Conservation (phyloP, 2,113 vertebrate genomes). For the Ceuthmochares aereus region DNA sequence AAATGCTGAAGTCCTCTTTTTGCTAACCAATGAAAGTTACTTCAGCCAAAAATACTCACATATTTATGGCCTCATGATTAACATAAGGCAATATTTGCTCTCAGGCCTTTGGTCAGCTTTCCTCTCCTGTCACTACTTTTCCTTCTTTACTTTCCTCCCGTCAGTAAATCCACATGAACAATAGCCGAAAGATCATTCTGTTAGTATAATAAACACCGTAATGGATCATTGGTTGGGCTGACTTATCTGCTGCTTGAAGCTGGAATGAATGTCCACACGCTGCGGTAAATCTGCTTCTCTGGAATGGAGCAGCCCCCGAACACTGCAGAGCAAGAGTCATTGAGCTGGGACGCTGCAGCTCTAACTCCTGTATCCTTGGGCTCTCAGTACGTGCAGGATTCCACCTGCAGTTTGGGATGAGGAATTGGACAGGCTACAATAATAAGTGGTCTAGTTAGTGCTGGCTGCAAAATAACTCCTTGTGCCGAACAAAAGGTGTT, state of each 20-base stretch:
- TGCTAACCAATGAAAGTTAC: not conserved
- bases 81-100: not conserved
- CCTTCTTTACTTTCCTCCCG: not conserved
- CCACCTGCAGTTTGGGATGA: constrained; percentile 12
- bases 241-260: constrained; percentile 34
- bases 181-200: constrained; percentile 6
- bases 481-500: constrained; percentile 6
- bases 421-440: constrained; percentile 23
- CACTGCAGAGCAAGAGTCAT: not conserved
- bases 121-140: not conserved
- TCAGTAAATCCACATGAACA: constrained; percentile 24
- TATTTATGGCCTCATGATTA: constrained; percentile 3
- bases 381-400: constrained; percentile 15
- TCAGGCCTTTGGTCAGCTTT: not conserved
- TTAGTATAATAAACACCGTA: constrained; percentile 26
- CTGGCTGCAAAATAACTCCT: constrained; percentile 9
- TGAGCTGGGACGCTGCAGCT: not conserved
- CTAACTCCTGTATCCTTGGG: constrained; percentile 51
- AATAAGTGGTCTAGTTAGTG: constrained; percentile 45
- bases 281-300: constrained; percentile 30
- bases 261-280: not conserved
- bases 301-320: not conserved
- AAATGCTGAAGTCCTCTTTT: not conserved
- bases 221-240: constrained; percentile 1
- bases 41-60: not conserved